These are phyloP conservation scores for Stictocephala bisonia DNA, from an alignment of 2,888 invertebrate genomes.

Conservation along the genomic window DNA sequence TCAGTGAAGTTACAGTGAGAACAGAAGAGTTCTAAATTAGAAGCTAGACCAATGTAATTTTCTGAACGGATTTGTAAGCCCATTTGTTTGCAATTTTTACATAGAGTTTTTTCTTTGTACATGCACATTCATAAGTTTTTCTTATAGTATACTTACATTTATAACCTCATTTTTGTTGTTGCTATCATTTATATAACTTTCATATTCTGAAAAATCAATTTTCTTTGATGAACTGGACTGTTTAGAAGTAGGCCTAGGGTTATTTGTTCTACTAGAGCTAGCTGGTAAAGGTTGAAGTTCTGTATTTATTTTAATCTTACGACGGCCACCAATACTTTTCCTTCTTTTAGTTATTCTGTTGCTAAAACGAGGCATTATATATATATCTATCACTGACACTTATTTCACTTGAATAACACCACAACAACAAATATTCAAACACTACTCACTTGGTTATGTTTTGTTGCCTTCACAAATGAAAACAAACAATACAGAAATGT, in stretches of 20 bases:
- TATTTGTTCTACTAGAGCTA: neutral
- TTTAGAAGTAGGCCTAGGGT: neutral
- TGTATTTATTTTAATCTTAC: neutral
- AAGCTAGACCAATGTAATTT: slow-evolving; percentile 7
- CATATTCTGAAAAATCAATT: slow-evolving; percentile 15
- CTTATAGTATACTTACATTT: slow-evolving; percentile 14
- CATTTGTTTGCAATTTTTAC: slow-evolving; percentile 37
- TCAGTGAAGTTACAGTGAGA: slow-evolving; percentile 17
- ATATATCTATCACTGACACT: neutral
- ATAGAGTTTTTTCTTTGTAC: slow-evolving; percentile 16
- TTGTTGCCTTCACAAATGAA: neutral
- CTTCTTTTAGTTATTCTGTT: neutral
- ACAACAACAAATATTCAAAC: too few relatives aligned
- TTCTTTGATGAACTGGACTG: slow-evolving; percentile 11
- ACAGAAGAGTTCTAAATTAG: slow-evolving; percentile 29
- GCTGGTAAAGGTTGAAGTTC: neutral
- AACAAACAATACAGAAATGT: neutral
- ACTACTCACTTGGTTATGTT: slow-evolving; percentile 8
- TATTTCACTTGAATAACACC: neutral
- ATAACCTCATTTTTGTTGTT: slow-evolving; percentile 33
- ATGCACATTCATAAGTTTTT: neutral
- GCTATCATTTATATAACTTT: neutral
- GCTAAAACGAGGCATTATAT: slow-evolving; percentile 4
- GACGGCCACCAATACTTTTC: slow-evolving; percentile 9
- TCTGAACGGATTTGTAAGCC: slow-evolving; percentile 26